phyloP scores from a whole-genome alignment of 2,797 vertebrate species.

The Cetoscarus ocellatus region DNA sequence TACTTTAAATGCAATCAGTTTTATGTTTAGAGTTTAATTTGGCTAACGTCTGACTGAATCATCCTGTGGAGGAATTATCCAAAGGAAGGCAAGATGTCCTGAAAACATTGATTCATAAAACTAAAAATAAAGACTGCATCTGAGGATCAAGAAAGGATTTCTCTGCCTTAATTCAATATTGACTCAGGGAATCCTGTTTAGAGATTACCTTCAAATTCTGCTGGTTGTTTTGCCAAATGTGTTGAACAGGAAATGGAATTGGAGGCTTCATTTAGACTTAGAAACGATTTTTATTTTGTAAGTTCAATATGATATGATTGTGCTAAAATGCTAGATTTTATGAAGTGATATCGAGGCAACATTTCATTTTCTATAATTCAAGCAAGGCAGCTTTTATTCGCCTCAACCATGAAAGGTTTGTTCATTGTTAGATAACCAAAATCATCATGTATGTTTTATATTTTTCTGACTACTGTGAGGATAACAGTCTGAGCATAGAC shows the following conservation, averaged over 20 bases:
- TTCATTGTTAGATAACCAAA: no score
- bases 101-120: constrained; percentile 14
- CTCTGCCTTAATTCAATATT: neutral
- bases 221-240: neutral
- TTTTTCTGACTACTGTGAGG: neutral
- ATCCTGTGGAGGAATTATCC: constrained; percentile 21
- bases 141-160: neutral
- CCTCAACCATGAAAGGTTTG: no score
- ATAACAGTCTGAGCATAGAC: no score
- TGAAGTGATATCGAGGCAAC: no score
- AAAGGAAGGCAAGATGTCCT: neutral
- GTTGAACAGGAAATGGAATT: neutral
- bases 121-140: constrained; percentile 20
- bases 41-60: constrained; percentile 16
- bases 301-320: no score
- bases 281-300: no score
- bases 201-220: neutral
- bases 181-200: neutral
- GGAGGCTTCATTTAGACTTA: neutral
- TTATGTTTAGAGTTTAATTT: constrained; percentile 11
- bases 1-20: no score
- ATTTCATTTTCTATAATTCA: no score
- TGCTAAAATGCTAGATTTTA: no score
- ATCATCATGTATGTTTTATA: neutral
- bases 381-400: no score